These are phyloP conservation scores for Ommatoiulus sabulosus DNA, from an alignment of 2,888 invertebrate species.

Conservation along the genomic window DNA sequence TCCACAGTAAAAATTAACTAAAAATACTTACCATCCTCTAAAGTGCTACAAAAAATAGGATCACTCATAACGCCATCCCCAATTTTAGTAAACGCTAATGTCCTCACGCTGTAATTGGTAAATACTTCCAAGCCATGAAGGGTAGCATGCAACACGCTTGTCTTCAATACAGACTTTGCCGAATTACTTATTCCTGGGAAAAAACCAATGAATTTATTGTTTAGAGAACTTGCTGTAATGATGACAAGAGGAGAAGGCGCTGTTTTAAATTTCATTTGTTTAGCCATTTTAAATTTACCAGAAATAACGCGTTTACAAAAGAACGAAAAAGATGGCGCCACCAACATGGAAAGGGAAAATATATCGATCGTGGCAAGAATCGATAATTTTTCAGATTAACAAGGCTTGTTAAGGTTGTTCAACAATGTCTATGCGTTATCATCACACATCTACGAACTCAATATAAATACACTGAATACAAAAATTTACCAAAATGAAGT, in stretches of 20 bases:
- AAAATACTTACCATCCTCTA: constrained; percentile 67
- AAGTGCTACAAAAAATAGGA: constrained; percentile 67
- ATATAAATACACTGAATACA: too few relatives aligned
- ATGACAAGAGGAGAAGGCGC: not conserved
- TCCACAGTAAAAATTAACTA: not conserved
- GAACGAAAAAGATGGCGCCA: not conserved
- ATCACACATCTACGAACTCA: too few relatives aligned
- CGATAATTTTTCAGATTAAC: constrained; percentile 39
- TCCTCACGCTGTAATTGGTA: constrained; percentile 70
- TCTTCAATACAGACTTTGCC: constrained; percentile 42
- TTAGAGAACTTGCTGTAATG: not conserved
- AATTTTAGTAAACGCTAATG: constrained; percentile 68
- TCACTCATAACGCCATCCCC: constrained; percentile 69
- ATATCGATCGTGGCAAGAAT: constrained; percentile 6
- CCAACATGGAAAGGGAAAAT: not conserved
- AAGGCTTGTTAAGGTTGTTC: not conserved
- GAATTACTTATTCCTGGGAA: not conserved
- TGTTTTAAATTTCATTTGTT: not conserved
- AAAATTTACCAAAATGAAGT: too few relatives aligned
- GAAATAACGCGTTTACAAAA: not conserved
- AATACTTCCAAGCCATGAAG: constrained; percentile 67
- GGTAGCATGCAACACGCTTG: constrained; percentile 61
- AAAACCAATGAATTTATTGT: constrained; percentile 2
- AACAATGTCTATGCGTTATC: not conserved
- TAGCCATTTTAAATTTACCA: not conserved